phyloP scores from a whole-genome alignment of 2,113 vertebrate genomes.

The Odocoileus hemionus region DNA sequence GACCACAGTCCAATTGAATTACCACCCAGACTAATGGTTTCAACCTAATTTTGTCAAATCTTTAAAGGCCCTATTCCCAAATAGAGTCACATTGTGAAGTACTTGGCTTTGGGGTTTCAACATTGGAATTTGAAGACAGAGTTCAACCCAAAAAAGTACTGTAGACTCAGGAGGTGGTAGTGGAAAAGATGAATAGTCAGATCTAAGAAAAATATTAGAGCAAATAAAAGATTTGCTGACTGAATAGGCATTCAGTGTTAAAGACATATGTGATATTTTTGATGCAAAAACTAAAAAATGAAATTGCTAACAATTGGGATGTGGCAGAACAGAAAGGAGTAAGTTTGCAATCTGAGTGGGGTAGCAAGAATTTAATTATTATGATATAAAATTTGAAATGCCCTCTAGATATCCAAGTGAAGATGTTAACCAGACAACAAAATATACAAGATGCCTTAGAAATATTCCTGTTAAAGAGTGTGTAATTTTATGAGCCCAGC shows the following conservation, averaged over 20 bases:
- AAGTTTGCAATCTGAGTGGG: accelerated
- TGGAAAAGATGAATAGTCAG: not conserved
- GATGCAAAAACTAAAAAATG: not conserved
- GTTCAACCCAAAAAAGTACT: not conserved
- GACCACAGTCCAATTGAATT: not conserved
- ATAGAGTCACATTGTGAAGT: not conserved
- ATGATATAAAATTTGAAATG: not conserved
- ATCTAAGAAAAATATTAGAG: not conserved
- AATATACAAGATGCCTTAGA: not conserved
- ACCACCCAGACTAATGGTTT: accelerated
- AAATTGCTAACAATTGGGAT: not conserved
- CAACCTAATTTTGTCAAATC: not conserved
- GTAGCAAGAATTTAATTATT: not conserved
- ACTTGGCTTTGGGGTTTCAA: not conserved
- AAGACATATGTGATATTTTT: not conserved
- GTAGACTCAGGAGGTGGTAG: not conserved
- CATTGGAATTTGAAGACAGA: not conserved
- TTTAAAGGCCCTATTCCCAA: not conserved
- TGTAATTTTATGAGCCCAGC: not conserved
- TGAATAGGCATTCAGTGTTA: not conserved
- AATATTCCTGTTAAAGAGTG: not conserved
- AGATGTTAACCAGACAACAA: not conserved
- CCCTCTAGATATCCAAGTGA: not conserved
- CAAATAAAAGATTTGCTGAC: not conserved
- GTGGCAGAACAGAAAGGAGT: not conserved